Base-by-base conservation (phyloP, 2,888 invertebrate species). In the Pandemis corylana region DNA sequence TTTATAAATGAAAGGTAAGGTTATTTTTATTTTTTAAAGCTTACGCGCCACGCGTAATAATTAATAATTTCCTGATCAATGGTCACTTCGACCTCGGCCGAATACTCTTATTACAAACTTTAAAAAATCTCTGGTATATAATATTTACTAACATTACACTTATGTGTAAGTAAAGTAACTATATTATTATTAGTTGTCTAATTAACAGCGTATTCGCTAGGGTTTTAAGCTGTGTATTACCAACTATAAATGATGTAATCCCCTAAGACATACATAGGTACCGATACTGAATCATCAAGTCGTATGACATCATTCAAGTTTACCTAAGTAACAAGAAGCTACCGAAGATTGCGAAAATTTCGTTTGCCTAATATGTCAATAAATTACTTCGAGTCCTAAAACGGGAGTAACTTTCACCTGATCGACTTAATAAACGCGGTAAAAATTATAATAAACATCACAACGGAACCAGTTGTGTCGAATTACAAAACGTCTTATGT, bases 401-500 rank as follows among this genome's bases (percentile, higher is more conserved):
- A 71, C 53, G 36, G 63, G 62, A 71, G 70, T 71, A 63, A 67
- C 75, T 75, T 71, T 75, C 75, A 71, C 75, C 75, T 73, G 73
- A 79, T 78, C 77, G 72, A 71, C 59, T 79, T 76, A 71, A 71
- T 76, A 77, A 51, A 77, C 77, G 65, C 73, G 67, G 20, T 64
- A 63, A 61, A 67, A 76, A 72, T 74, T 73, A 70, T 68, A 56
- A 72, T 68, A 72, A 67, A 72, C 75, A 49, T 70, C 75, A 77
- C 71, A 80, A 77, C 76, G 77, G 77, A 81, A 81, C 73, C 72
- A 78, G 72, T 79, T 76, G 76, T 71, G 78, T 71, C 73, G 72
- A 78, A 78, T 79, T 78, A 83, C 80, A 80, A 80, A 79, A 77
- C 72, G 79, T 76, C 76, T 78, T 56, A 77, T 78, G 81, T 87